Percentiles rank a stretch among this genome's conserved stretches.
phyloP scores from a whole-genome alignment of 2,888 invertebrate genomes.

The Pilophorus perplexus region DNA sequence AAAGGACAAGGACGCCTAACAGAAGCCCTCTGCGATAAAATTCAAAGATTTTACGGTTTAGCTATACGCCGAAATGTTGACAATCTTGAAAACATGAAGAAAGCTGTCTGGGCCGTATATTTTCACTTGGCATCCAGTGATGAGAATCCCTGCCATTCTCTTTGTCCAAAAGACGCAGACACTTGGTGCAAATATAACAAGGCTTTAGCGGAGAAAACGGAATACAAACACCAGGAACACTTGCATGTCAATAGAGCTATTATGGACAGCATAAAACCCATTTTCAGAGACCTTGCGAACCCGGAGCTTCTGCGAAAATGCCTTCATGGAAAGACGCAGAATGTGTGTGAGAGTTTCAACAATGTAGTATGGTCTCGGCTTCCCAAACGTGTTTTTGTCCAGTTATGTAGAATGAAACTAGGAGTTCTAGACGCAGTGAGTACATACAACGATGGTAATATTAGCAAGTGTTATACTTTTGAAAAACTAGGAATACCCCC shows the following conservation, averaged over 20 bases:
- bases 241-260: constrained; percentile 3
- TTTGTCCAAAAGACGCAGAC: no score
- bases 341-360: constrained; percentile 10
- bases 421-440: not conserved
- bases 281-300: not conserved
- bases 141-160: constrained; percentile 31
- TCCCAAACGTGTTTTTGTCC: not conserved
- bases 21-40: not conserved
- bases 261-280: constrained; percentile 1
- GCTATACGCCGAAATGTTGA: constrained; percentile 48
- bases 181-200: constrained; percentile 48
- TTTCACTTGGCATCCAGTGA: constrained; percentile 3
- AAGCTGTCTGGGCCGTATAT: constrained; percentile 49
- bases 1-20: not conserved
- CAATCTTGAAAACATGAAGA: constrained; percentile 48
- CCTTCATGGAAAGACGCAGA: constrained; percentile 29
- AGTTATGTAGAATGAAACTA: not conserved
- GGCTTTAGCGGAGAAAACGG: not conserved
- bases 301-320: constrained; percentile 1
- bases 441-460: no score
- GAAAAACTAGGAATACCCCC: not conserved
- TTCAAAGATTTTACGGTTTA: constrained; percentile 49
- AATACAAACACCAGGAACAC: constrained; percentile 5
- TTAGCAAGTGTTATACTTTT: no score
- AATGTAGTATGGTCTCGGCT: not conserved